Evolutionary conservation across 2,888 invertebrate genomes (phyloP), one percentile per base, ranked within the genome.

Genomic region (Phyllotreta cruciferae): DNA sequence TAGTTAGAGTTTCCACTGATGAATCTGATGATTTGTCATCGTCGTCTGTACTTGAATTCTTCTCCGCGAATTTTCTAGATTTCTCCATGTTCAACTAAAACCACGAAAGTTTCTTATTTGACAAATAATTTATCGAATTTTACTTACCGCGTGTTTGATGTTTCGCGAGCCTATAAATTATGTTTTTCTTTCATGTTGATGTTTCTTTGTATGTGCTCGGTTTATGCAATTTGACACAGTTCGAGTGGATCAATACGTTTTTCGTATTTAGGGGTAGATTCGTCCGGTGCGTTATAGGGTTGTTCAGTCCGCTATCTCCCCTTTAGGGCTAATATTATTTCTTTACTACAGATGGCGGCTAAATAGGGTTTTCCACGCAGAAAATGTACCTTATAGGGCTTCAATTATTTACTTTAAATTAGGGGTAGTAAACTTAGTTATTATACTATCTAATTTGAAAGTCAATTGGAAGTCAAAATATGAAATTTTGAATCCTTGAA

Each of bases 1-100:
- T 93, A 68, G 96, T 92, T 86, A 97, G 90, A 93, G 96, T 94
- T 81, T 96, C 96, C 78, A 94, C 90, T 70, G 93, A 90, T 66
- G 96, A 95, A 82, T 95, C 96, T 84, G 96, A 96, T 76, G 90
- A 80, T 74, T 82, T 84, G 77, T 84, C 84, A 73, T 83, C 82
- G 71, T 75, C 76, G 69, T 78, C 77, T n/a, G 52, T 49, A 36
- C 10, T 53, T 24, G 24, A 44, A n/a, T 38, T 60, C 70, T 76
- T 77, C 58, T 75, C 77, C 4, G 36, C 58, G 68, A 76, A 71
- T 38, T 60, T 47, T 64, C 73, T 73, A 69, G 77, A 72, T 72
- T 78, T 77, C 72, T 77, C 79, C 79, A 79, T 79, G 70, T 71
- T 75, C 13, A 53, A 56, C 68, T 70, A 50, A 35, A 24, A 47